phyloP scores from a whole-genome alignment of 2,888 invertebrate genomes.

The Ditylenchus weischeri region DNA sequence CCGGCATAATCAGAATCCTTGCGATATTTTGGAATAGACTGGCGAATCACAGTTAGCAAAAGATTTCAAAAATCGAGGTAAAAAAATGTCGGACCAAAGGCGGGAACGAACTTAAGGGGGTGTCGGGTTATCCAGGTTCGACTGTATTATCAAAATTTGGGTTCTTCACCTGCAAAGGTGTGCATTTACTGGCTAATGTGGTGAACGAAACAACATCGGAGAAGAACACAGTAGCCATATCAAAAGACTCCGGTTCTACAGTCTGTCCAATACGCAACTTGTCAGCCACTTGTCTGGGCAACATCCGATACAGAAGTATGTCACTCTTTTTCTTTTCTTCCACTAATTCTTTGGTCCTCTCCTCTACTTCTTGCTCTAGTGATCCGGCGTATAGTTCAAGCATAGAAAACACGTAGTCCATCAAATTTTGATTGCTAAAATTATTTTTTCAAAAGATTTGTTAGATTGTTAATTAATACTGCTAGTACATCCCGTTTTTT shows the following conservation, averaged over 20 bases:
- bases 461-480: too few relatives aligned
- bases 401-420: constrained; percentile 56
- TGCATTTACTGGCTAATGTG: constrained; percentile 47
- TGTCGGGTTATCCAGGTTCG: too few relatives aligned
- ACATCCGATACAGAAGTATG: constrained; percentile 38
- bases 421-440: constrained; percentile 43
- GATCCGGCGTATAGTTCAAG: constrained; percentile 42
- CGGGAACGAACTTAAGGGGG: too few relatives aligned
- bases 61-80: too few relatives aligned
- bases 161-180: constrained; percentile 49
- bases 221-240: constrained; percentile 53
- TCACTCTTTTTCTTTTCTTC: constrained; percentile 42
- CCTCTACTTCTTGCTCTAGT: constrained; percentile 39
- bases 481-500: too few relatives aligned
- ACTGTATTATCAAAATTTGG: too few relatives aligned
- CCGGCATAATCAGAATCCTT: too few relatives aligned
- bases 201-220: constrained; percentile 56
- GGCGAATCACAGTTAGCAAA: too few relatives aligned
- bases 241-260: constrained; percentile 53
- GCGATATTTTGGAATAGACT: too few relatives aligned
- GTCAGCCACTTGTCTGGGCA: constrained; percentile 43
- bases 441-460: too few relatives aligned
- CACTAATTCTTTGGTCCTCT: constrained; percentile 36
- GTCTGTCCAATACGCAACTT: constrained; percentile 48
- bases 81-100: too few relatives aligned